Evolutionary conservation across 2,113 vertebrate species (phyloP).

Genomic region (Phoxinus phoxinus): DNA sequence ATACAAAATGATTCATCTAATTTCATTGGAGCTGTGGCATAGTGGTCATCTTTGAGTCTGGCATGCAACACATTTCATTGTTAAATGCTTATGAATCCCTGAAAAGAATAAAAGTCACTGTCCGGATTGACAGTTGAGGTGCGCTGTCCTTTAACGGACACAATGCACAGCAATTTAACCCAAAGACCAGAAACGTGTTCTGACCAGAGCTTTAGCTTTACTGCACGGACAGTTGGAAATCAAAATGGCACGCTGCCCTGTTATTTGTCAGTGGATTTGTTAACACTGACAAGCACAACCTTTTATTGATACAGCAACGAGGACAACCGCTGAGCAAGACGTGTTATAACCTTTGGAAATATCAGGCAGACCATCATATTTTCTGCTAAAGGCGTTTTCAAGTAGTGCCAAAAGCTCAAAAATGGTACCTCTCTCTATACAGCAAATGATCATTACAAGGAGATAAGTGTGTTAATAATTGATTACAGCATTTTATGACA

Average conservation of each 20-base stretch:
- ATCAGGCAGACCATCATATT: conserved; percentile 62
- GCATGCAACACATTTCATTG: background rate
- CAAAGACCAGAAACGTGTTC: conserved; percentile 59
- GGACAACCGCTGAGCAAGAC: conserved; percentile 75
- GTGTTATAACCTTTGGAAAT: conserved; percentile 80
- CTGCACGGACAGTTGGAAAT: conserved; percentile 72
- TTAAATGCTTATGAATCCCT: background rate
- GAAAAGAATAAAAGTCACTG: background rate
- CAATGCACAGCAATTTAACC: conserved; percentile 68
- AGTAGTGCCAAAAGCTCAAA: background rate
- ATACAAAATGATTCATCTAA: background rate
- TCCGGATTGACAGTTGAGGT: conserved; percentile 55
- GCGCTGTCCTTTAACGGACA: conserved; percentile 69
- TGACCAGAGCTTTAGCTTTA: conserved; percentile 70
- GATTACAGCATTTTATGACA: conserved; percentile 9
- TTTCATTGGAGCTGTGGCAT: background rate
- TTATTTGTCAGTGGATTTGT: conserved; percentile 77
- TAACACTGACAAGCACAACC: conserved; percentile 76
- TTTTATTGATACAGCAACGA: conserved; percentile 73
- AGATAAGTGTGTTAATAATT: conserved; percentile 11
- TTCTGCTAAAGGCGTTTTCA: background rate
- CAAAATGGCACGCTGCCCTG: conserved; percentile 74
- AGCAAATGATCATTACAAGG: conserved; percentile 31
- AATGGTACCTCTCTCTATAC: background rate
- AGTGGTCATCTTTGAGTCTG: background rate